phyloP scores from a whole-genome alignment of 2,797 vertebrate species.

The Muscicapa striata region DNA sequence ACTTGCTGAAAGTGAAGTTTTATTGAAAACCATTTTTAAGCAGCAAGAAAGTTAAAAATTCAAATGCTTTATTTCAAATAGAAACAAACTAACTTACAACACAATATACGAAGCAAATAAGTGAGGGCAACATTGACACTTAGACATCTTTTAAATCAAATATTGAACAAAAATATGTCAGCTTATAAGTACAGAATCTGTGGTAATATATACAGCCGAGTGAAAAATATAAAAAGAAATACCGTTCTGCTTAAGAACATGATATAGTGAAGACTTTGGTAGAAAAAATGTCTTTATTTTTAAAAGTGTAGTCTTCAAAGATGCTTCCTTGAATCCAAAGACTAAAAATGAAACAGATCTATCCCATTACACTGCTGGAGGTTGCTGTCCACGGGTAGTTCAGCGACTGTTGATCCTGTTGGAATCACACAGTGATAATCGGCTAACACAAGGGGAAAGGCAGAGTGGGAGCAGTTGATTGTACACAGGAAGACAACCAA shows the following conservation, averaged over 20 bases:
- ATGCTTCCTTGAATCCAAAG: slow-evolving; percentile 65
- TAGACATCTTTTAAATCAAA: slow-evolving; percentile 43
- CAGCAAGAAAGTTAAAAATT: slow-evolving; percentile 66
- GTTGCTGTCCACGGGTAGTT: neutral
- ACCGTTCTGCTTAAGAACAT: slow-evolving; percentile 49
- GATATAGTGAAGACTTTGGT: slow-evolving; percentile 70
- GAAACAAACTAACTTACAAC: slow-evolving; percentile 48
- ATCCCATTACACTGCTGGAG: neutral
- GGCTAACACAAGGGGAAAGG: slow-evolving; percentile 28
- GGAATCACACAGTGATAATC: slow-evolving; percentile 58
- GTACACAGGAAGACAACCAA: slow-evolving; percentile 11
- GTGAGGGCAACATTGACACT: slow-evolving; percentile 54
- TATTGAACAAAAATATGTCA: slow-evolving; percentile 55
- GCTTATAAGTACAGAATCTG: slow-evolving; percentile 42
- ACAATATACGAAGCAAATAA: neutral
- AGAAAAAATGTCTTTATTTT: slow-evolving; percentile 74
- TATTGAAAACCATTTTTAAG: slow-evolving; percentile 75
- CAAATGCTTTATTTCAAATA: slow-evolving; percentile 52
- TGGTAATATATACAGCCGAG: slow-evolving; percentile 63
- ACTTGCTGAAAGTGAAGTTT: slow-evolving; percentile 63
- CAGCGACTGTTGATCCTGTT: slow-evolving; percentile 28
- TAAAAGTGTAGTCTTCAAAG: slow-evolving; percentile 69
- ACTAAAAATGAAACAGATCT: slow-evolving; percentile 52
- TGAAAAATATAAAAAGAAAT: slow-evolving; percentile 58
- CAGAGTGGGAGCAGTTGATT: neutral